phyloP scores from a whole-genome alignment of 2,888 invertebrate species.

The Thecocarcelia acutangulata region DNA sequence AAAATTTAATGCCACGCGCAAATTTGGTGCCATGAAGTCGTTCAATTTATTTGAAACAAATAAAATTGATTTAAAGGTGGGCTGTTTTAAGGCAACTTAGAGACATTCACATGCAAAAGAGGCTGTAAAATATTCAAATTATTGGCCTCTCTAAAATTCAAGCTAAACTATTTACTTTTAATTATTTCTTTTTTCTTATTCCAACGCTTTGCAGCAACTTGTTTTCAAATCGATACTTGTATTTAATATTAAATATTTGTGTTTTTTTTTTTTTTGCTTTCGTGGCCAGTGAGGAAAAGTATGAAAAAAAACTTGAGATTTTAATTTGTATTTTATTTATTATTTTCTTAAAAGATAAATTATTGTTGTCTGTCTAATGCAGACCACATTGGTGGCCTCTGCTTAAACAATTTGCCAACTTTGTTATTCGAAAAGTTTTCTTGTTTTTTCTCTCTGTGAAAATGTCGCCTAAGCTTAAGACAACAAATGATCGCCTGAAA shows the following conservation, averaged over 20 bases:
- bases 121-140: conserved; percentile 35
- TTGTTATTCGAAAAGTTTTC: conserved; percentile 1
- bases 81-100: conserved; percentile 34
- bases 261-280: conserved; percentile 9
- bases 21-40: conserved; percentile 68
- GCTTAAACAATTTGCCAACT: conserved; percentile 8
- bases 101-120: background rate
- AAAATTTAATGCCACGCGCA: conserved; percentile 68
- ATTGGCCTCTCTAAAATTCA: conserved; percentile 42
- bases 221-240: conserved; percentile 25
- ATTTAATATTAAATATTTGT: conserved; percentile 13
- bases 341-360: conserved; percentile 44
- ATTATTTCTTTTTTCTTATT: conserved; percentile 40
- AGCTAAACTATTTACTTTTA: conserved; percentile 55
- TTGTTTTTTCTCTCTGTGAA: conserved; percentile 12
- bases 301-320: conserved; percentile 7
- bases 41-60: conserved; percentile 58
- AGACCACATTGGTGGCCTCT: conserved; percentile 59
- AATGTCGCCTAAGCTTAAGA: conserved; percentile 51
- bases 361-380: conserved; percentile 21
- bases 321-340: conserved; percentile 47
- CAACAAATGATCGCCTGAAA: conserved; percentile 31
- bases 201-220: conserved; percentile 25
- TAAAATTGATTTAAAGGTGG: conserved; percentile 59
- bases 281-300: background rate